phyloP scores from a whole-genome alignment of 2,113 vertebrate genomes.

The Numenius arquata region DNA sequence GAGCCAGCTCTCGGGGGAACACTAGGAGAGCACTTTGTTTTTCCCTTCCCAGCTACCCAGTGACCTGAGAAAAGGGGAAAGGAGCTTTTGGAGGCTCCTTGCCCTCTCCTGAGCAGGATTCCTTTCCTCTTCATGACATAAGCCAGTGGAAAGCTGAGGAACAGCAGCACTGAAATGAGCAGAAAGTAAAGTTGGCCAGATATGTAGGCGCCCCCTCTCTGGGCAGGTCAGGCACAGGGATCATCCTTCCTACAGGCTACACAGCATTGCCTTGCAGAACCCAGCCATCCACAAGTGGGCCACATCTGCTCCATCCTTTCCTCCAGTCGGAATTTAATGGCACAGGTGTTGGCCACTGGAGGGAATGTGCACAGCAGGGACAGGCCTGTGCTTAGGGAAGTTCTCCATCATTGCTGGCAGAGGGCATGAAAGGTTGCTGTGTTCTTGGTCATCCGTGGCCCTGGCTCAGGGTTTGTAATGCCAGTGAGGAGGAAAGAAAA shows the following conservation, averaged over 20 bases:
- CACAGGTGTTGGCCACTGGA: background rate
- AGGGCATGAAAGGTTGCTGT: background rate
- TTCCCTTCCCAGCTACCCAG: background rate
- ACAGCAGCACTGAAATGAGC: background rate
- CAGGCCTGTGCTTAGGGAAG: background rate
- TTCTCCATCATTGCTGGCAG: background rate
- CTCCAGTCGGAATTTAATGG: background rate
- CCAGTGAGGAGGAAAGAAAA: background rate
- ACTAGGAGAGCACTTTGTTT: background rate
- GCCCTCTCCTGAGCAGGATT: background rate
- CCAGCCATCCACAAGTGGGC: background rate
- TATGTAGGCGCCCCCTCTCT: accelerated
- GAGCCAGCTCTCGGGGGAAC: background rate
- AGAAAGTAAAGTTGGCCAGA: background rate
- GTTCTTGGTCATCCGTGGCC: background rate
- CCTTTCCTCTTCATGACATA: background rate
- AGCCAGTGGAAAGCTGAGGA: background rate
- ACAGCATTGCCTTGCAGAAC: background rate
- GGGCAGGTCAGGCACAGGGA: background rate
- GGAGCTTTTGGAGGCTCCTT: background rate
- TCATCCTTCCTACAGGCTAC: background rate
- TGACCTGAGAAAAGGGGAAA: background rate
- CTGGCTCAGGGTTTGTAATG: background rate
- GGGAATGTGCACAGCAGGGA: background rate
- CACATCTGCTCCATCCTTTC: background rate